Percentiles rank a stretch among this genome's conserved stretches.
Conservation (phyloP, 2,113 vertebrate genomes). For the Sprattus sprattus region DNA sequence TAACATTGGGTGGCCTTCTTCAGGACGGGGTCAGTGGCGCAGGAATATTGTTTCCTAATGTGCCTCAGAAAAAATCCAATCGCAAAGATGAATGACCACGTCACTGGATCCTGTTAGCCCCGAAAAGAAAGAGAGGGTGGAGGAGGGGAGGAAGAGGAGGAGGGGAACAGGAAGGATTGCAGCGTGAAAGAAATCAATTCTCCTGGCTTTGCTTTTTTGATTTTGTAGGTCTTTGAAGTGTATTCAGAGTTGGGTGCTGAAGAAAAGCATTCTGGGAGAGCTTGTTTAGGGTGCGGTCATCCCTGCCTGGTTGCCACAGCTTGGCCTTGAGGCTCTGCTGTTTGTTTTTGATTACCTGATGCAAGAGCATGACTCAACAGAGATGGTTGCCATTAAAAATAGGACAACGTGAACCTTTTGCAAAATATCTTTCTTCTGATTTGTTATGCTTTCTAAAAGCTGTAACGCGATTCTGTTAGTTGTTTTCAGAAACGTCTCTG, state of each 20-base stretch:
- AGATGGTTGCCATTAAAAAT: background rate
- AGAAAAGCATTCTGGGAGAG: background rate
- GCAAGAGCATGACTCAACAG: background rate
- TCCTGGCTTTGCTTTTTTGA: background rate
- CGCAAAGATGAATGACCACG: constrained; percentile 1
- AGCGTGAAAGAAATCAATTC: constrained; percentile 8
- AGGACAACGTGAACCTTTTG: background rate
- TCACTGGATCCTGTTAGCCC: background rate
- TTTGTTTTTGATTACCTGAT: background rate
- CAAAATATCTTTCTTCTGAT: background rate
- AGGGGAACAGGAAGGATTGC: background rate
- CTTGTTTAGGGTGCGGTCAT: background rate
- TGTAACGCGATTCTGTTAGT: background rate
- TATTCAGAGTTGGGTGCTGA: background rate
- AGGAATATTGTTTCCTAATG: constrained; percentile 19
- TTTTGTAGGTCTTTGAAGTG: background rate
- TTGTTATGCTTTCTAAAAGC: background rate
- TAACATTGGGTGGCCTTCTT: background rate
- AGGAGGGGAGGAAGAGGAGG: background rate
- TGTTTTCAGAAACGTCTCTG: background rate
- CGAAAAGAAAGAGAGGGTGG: background rate
- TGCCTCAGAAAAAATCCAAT: constrained; percentile 5
- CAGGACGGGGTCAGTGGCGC: constrained; percentile 10
- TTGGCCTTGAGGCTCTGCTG: background rate
- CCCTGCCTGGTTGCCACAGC: background rate